Evolutionary conservation across 2,888 invertebrate species (phyloP), one percentile per base, ranked within the genome.

Genomic region (Thecophora atra): DNA sequence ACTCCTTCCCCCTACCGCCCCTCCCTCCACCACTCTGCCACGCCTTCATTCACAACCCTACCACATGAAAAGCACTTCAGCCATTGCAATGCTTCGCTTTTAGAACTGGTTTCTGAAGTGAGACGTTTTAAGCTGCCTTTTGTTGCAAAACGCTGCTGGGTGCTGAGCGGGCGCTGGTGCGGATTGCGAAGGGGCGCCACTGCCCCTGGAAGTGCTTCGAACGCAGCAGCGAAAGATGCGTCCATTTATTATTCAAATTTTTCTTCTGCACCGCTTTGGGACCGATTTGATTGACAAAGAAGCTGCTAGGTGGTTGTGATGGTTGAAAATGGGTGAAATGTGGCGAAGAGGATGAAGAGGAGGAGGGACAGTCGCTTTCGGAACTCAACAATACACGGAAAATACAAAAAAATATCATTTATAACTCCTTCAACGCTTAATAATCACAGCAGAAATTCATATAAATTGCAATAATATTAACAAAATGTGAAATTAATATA

Each of bases 41-140:
- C 11, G 15, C 42, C 63, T 19, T 8, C 37, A 28, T 21, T 42
- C 44, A n/a, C n/a, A n/a, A n/a, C 37, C 44, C 24, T 24, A 15
- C 24, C 64, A 44, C 64, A 64, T 13, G 21, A 24, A 44, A 47
- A 42, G 58, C 68, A 58, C 60, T 60, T 69, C 47, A 60, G 51
- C 47, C 17, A 54, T 56, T 69, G 44, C 26, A 28, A 69, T 58
- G 68, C 42, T 60, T 60, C 17, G 71, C 64, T 71, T 66, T 60
- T 58, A 15, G 26, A 26, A 52, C 30, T 30, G 54, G 54, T 54
- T 60, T 54, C 66, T 60, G 47, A 69, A 69, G 68, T 60, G 68
- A 60, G 56, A 67, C 56, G 67, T 67, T 67, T 67, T 67, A 67
- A 67, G 67, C 54, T 67, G 54, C 67, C 67, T 67, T 67, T 67